phyloP scores from a whole-genome alignment of 2,888 invertebrate genomes.

The Drosophila yooni region DNA sequence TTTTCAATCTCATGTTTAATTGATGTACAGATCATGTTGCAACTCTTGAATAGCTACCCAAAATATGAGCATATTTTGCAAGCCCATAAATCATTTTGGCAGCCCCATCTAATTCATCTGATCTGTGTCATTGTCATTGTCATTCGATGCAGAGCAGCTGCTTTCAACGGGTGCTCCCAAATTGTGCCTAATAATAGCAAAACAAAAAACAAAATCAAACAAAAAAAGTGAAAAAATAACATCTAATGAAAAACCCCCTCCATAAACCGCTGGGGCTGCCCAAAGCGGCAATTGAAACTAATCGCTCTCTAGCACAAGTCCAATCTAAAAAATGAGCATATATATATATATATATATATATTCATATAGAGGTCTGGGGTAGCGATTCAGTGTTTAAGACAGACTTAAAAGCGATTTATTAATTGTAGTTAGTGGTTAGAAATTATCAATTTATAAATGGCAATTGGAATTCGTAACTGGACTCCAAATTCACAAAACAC shows the following conservation, averaged over 20 bases:
- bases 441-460: neutral
- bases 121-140: constrained; percentile 31
- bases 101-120: constrained; percentile 6
- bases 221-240: constrained; percentile 3
- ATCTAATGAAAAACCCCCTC: constrained; percentile 58
- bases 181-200: constrained; percentile 70
- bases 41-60: neutral
- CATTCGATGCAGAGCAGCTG: constrained; percentile 17
- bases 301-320: constrained; percentile 45
- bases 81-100: constrained; percentile 18
- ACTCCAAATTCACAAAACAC: neutral
- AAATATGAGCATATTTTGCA: neutral
- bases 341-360: neutral
- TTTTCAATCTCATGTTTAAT: neutral
- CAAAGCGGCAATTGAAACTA: constrained; percentile 67
- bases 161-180: constrained; percentile 34
- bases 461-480: neutral
- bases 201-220: constrained; percentile 15
- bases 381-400: neutral
- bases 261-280: constrained; percentile 28
- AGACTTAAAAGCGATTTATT: neutral
- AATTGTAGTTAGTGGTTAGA: neutral
- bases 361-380: constrained; percentile 6
- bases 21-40: neutral
- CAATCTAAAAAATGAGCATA: constrained; percentile 7